phyloP scores from a whole-genome alignment of 2,797 vertebrate species.

The Cercopithecus petaurista region DNA sequence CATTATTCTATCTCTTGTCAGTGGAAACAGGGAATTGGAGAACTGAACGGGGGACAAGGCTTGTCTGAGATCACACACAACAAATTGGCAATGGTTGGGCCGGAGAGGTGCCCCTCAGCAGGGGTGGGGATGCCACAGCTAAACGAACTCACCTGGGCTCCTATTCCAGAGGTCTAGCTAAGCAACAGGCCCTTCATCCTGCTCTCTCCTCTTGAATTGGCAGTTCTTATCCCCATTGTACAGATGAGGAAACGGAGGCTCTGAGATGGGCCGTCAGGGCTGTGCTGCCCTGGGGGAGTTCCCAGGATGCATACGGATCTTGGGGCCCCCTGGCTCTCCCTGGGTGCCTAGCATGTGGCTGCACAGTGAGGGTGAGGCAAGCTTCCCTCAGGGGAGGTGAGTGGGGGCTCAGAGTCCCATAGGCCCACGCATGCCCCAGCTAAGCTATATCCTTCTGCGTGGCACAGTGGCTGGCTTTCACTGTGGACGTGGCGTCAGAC shows the following conservation, averaged over 20 bases:
- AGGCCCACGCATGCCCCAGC: neutral
- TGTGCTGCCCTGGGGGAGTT: neutral
- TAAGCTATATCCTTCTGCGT: neutral
- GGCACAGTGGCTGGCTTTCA: neutral
- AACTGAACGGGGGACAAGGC: neutral
- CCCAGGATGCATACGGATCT: neutral
- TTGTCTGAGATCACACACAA: neutral
- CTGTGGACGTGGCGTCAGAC: neutral
- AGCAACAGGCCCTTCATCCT: neutral
- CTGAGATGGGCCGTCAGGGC: neutral
- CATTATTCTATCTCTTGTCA: neutral
- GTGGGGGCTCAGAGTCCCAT: neutral
- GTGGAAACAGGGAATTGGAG: neutral
- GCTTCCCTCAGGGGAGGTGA: neutral
- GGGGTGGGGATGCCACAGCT: neutral
- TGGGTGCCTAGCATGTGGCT: neutral
- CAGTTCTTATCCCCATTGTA: neutral
- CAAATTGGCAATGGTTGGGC: neutral
- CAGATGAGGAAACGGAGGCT: neutral
- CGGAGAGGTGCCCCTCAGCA: neutral
- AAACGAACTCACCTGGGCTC: neutral
- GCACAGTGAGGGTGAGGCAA: neutral
- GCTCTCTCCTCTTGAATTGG: neutral
- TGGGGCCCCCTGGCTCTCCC: neutral
- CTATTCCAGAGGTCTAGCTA: too few relatives aligned